Conservation (phyloP, 2,113 vertebrate genomes). For the Hassar affinis region DNA sequence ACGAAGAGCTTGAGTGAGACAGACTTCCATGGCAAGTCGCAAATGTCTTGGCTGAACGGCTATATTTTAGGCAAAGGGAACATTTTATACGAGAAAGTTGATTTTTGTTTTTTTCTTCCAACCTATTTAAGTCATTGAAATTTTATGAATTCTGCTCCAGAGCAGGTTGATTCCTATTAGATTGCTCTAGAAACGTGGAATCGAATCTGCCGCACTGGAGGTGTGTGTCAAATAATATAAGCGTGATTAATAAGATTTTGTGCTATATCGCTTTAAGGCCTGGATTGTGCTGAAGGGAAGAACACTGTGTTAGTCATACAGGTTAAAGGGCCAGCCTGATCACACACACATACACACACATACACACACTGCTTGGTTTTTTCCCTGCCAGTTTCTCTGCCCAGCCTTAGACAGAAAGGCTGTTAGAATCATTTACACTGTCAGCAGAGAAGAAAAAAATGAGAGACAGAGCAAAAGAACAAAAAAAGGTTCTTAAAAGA, state of each 20-base stretch:
- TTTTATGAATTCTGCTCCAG: neutral
- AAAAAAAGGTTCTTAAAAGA: neutral
- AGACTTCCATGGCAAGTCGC: neutral
- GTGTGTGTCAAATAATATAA: neutral
- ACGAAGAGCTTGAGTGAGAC: neutral
- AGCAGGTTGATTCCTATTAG: neutral
- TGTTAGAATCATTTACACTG: conserved; percentile 62
- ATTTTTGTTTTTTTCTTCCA: neutral
- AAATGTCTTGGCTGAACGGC: neutral
- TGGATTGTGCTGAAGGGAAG: conserved; percentile 14
- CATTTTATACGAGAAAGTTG: neutral
- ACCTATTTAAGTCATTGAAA: neutral
- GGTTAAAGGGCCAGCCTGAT: conserved; percentile 7
- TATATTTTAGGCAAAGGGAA: neutral
- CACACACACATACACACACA: conserved; percentile 22
- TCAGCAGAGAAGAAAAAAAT: conserved; percentile 34
- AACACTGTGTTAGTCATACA: conserved; percentile 36
- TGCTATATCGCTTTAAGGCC: conserved; percentile 4
- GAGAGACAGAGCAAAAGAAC: neutral
- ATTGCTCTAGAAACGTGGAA: neutral
- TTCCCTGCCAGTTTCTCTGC: conserved; percentile 24
- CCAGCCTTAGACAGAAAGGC: conserved; percentile 63
- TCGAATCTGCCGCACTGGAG: neutral
- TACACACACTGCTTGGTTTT: conserved; percentile 16
- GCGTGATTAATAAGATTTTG: neutral